Evolutionary conservation across 2,888 invertebrate species (phyloP).

Genomic region (Drosophila mulleri): DNA sequence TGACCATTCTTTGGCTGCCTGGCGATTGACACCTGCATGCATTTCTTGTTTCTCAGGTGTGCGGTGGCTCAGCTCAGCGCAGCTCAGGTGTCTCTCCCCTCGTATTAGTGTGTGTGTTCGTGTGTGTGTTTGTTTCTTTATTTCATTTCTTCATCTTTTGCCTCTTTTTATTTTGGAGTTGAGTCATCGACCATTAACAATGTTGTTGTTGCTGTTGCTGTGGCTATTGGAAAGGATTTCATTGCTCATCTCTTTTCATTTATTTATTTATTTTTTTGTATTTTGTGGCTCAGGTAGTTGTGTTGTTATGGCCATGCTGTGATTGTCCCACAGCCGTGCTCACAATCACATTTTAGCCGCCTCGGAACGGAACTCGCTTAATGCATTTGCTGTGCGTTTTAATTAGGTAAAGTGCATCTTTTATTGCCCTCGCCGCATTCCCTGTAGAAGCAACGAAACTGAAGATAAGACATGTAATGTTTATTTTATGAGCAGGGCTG

Average conservation of each 20-base stretch:
- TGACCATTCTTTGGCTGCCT: conserved; percentile 68
- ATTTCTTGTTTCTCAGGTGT: conserved; percentile 82
- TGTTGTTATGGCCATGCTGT: conserved; percentile 53
- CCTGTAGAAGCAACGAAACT: conserved; percentile 2
- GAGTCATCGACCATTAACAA: conserved; percentile 77
- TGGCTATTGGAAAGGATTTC: conserved; percentile 75
- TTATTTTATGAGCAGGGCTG: conserved; percentile 23
- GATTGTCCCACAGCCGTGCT: conserved; percentile 49
- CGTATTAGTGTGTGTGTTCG: conserved; percentile 29
- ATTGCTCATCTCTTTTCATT: conserved; percentile 60
- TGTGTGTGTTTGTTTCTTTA: conserved; percentile 57
- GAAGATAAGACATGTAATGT: conserved; percentile 14
- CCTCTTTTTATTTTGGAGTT: conserved; percentile 47
- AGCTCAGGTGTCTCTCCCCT: conserved; percentile 64
- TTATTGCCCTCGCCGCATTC: conserved; percentile 10
- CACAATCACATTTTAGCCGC: conserved; percentile 24
- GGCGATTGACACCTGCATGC: conserved; percentile 82
- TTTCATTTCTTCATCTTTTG: conserved; percentile 75
- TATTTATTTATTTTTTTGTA: neutral
- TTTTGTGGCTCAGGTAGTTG: conserved; percentile 49
- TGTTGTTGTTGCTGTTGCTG: conserved; percentile 45
- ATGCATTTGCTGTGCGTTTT: conserved; percentile 58
- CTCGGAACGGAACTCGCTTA: conserved; percentile 40
- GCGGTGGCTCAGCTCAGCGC: conserved; percentile 63
- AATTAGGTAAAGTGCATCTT: conserved; percentile 68